These are phyloP conservation scores for Heliothis virescens DNA, from an alignment of 1,140 invertebrate genomes.

Conservation along the genomic window DNA sequence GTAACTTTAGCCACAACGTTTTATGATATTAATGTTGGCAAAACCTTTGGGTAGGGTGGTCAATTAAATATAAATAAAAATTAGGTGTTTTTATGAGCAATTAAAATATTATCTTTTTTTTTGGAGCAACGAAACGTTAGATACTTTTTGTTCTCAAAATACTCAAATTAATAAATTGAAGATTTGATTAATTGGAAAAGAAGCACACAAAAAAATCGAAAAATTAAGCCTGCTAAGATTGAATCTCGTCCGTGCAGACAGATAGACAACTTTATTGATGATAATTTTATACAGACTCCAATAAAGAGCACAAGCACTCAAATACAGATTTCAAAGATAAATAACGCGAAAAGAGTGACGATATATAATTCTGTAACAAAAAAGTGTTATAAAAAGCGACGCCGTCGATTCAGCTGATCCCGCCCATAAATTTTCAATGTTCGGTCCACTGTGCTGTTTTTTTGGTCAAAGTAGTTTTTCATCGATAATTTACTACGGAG, in stretches of 20 bases:
- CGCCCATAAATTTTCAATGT: constrained; percentile 36
- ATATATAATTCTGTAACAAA: constrained; percentile 10
- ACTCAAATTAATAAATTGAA: no score
- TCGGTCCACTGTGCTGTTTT: constrained; percentile 4
- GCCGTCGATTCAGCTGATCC: constrained; percentile 16
- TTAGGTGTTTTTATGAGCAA: neutral
- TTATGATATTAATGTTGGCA: neutral
- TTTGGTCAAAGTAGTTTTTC: constrained; percentile 24
- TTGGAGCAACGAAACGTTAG: no score
- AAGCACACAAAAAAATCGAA: no score
- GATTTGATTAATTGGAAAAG: no score
- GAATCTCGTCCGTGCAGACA: no score
- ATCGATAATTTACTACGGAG: constrained; percentile 8
- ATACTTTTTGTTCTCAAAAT: no score
- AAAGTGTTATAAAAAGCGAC: constrained; percentile 11
- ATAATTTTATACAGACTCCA: no score
- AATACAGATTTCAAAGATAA: neutral
- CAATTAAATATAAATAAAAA: neutral
- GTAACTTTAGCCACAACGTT: neutral
- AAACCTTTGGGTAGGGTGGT: neutral
- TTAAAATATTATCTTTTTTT: neutral
- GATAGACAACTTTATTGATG: no score
- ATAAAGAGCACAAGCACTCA: no score
- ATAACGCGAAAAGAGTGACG: neutral
- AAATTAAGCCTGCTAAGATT: no score